phyloP scores from a whole-genome alignment of 2,113 vertebrate genomes.

The Brachyistius frenatus region DNA sequence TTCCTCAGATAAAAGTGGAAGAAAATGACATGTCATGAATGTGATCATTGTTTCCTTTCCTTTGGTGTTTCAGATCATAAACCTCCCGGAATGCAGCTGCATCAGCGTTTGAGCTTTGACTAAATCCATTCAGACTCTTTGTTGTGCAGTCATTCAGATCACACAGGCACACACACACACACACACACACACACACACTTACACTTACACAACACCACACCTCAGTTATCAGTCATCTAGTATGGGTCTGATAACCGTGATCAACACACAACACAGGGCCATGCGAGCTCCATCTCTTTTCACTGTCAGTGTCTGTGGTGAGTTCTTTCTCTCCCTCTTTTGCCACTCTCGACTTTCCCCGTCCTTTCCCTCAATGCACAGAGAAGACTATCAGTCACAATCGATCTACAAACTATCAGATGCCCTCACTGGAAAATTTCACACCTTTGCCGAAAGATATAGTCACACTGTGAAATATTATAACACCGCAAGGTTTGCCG shows the following conservation, averaged over 20 bases:
- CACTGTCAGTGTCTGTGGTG: slow-evolving; percentile 69
- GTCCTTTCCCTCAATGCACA: slow-evolving; percentile 49
- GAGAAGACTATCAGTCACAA: slow-evolving; percentile 47
- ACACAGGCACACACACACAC: slow-evolving; percentile 39
- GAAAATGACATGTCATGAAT: slow-evolving; percentile 85
- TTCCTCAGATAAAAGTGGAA: slow-evolving; percentile 81
- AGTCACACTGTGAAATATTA: slow-evolving; percentile 15
- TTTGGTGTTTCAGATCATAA: slow-evolving; percentile 88
- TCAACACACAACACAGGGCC: slow-evolving; percentile 61
- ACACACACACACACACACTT: slow-evolving; percentile 47
- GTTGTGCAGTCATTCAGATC: slow-evolving; percentile 84
- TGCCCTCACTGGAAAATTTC: slow-evolving; percentile 37
- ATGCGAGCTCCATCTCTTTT: slow-evolving; percentile 60
- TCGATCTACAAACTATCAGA: slow-evolving; percentile 64
- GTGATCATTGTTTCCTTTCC: slow-evolving; percentile 84
- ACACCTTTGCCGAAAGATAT: slow-evolving; percentile 53
- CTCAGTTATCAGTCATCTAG: slow-evolving; percentile 78
- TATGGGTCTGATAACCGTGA: slow-evolving; percentile 60
- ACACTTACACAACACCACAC: slow-evolving; percentile 57
- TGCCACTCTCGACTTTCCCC: slow-evolving; percentile 55
- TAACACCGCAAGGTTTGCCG: neutral
- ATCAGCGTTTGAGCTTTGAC: slow-evolving; percentile 81
- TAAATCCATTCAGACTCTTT: slow-evolving; percentile 81
- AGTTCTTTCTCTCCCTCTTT: slow-evolving; percentile 60
- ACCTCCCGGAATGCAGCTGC: slow-evolving; percentile 82